Percentiles rank a stretch among this genome's conserved stretches.
phyloP scores from a whole-genome alignment of 1,140 invertebrate genomes.

The Papilio helenus region DNA sequence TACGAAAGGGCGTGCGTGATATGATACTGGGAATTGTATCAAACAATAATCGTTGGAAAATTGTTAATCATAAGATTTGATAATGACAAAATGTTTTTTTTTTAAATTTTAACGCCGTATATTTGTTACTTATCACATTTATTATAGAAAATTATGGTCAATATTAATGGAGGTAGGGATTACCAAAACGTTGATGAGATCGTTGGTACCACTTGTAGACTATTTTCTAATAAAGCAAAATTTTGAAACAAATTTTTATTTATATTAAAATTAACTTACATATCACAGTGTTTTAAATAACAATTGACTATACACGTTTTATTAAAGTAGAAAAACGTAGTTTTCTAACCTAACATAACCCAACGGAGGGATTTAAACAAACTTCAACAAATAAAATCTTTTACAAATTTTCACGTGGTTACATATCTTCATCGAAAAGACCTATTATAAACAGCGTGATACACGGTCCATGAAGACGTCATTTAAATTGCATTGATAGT shows the following conservation, averaged over 20 bases:
- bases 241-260: background rate
- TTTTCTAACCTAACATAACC: too few relatives aligned
- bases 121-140: too few relatives aligned
- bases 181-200: too few relatives aligned
- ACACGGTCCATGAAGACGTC: background rate
- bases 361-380: too few relatives aligned
- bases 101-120: too few relatives aligned
- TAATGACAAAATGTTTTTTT: background rate
- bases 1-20: constrained; percentile 36
- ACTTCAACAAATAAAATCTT: too few relatives aligned
- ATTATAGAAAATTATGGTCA: too few relatives aligned
- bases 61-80: background rate
- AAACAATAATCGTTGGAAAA: background rate
- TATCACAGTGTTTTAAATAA: constrained; percentile 11
- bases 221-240: background rate
- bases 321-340: too few relatives aligned
- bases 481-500: background rate
- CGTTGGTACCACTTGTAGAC: background rate
- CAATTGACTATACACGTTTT: background rate
- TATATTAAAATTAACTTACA: constrained; percentile 3
- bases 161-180: too few relatives aligned
- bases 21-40: constrained; percentile 3
- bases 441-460: too few relatives aligned
- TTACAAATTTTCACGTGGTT: too few relatives aligned
- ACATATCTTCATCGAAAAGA: too few relatives aligned